Conservation (phyloP, 2,113 vertebrate genomes). For the Stigmatopora argus region DNA sequence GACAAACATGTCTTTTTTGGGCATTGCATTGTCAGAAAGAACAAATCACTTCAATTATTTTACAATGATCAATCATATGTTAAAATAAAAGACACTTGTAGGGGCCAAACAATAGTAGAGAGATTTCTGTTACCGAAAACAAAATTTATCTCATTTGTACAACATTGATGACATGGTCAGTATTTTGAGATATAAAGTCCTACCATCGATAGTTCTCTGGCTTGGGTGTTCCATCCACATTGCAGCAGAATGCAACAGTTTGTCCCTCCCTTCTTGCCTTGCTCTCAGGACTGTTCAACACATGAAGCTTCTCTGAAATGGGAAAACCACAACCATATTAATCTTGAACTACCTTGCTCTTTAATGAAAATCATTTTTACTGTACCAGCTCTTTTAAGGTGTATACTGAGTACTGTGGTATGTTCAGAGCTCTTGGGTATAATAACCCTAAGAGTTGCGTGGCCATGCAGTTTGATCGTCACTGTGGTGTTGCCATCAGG, state of each 20-base stretch:
- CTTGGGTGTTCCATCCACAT: constrained; percentile 76
- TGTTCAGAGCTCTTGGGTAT: constrained; percentile 68
- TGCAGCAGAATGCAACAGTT: constrained; percentile 83
- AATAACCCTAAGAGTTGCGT: constrained; percentile 55
- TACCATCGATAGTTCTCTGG: constrained; percentile 87
- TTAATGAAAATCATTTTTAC: neutral
- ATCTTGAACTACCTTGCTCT: neutral
- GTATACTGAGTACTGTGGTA: constrained; percentile 75
- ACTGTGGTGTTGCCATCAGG: constrained; percentile 82
- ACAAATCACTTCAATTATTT: no score
- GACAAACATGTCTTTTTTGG: no score
- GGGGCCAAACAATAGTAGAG: no score
- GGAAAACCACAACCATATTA: neutral
- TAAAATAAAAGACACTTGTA: no score
- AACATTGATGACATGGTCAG: neutral
- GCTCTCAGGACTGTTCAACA: constrained; percentile 77
- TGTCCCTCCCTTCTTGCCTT: constrained; percentile 83
- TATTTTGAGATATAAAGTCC: constrained; percentile 16
- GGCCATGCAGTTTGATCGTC: constrained; percentile 79
- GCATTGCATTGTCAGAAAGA: no score
- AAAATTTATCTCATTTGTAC: neutral
- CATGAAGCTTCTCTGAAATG: constrained; percentile 79
- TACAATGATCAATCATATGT: no score
- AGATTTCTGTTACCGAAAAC: no score
- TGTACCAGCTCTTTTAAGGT: constrained; percentile 84